phyloP scores from a whole-genome alignment of 92 coral and sea anemone species.

The Hydrozoanthus gracilis region DNA sequence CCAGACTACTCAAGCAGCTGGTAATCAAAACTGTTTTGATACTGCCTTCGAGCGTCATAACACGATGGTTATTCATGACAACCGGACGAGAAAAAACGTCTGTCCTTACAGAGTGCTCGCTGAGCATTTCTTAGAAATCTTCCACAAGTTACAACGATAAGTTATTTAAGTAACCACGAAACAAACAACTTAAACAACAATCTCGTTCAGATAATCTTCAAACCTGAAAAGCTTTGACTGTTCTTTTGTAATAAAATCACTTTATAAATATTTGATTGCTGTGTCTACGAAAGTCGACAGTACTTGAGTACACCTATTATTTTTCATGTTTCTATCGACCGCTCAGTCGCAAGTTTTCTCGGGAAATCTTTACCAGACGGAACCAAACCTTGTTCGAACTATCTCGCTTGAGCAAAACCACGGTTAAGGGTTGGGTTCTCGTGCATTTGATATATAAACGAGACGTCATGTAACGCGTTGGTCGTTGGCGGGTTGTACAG shows the following conservation, averaged over 20 bases:
- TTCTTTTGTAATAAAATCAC: not conserved
- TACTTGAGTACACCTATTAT: not conserved
- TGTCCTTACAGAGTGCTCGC: not conserved
- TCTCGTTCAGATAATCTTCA: not conserved
- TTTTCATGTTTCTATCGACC: not conserved
- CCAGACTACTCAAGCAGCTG: conserved; percentile 74
- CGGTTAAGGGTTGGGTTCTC: not conserved
- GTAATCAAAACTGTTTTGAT: conserved; percentile 69
- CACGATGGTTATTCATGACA: not conserved
- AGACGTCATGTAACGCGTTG: not conserved
- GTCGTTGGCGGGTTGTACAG: not conserved
- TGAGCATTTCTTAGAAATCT: not conserved
- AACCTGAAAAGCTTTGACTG: not conserved
- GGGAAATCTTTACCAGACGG: not conserved
- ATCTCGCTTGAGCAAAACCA: not conserved
- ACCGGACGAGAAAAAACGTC: not conserved
- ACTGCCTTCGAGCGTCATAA: conserved; percentile 25
- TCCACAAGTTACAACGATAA: not conserved
- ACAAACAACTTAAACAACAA: not conserved
- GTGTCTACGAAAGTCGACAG: not conserved
- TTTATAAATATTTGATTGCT: conserved; percentile 14
- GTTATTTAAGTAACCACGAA: not conserved
- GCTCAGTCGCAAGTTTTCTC: not conserved
- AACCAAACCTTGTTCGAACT: not conserved
- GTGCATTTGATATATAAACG: not conserved